Evolutionary conservation across 2,888 invertebrate species (phyloP).

Genomic region (Julus scanicus): DNA sequence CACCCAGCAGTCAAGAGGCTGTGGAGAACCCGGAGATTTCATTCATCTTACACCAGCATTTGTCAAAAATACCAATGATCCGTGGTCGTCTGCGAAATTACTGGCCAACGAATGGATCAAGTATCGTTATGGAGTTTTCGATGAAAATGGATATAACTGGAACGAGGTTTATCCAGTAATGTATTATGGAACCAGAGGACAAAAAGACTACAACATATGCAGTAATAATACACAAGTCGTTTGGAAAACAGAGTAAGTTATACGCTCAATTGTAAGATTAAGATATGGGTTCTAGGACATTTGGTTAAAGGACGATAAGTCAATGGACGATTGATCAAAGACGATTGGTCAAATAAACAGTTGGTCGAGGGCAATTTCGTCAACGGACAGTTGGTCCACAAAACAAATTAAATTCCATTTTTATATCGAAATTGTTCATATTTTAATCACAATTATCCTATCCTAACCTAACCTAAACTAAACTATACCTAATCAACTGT

Average conservation of each 20-base stretch:
- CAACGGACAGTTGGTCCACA: no score
- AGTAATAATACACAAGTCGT: constrained; percentile 16
- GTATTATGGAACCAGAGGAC: constrained; percentile 1
- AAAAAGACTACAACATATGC: constrained; percentile 34
- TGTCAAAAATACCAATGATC: not conserved
- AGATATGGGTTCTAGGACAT: no score
- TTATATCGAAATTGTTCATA: no score
- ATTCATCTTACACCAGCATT: constrained; percentile 67
- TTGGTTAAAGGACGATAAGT: no score
- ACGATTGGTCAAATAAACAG: no score
- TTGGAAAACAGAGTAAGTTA: constrained; percentile 47
- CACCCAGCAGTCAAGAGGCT: constrained; percentile 74
- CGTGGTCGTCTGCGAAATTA: not conserved
- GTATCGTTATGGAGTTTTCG: constrained; percentile 37
- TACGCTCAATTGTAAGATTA: no score
- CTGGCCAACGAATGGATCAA: constrained; percentile 47
- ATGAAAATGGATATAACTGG: constrained; percentile 46
- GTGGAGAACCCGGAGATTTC: constrained; percentile 72
- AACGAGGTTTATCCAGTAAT: constrained; percentile 6
- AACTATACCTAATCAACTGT: no score
- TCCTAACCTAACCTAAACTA: no score
- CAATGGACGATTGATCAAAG: no score
- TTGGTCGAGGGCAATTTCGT: no score
- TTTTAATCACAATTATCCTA: no score
- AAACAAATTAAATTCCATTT: no score